Base-by-base conservation (phyloP, 2,113 vertebrate species). In the Acanthochromis polyacanthus region DNA sequence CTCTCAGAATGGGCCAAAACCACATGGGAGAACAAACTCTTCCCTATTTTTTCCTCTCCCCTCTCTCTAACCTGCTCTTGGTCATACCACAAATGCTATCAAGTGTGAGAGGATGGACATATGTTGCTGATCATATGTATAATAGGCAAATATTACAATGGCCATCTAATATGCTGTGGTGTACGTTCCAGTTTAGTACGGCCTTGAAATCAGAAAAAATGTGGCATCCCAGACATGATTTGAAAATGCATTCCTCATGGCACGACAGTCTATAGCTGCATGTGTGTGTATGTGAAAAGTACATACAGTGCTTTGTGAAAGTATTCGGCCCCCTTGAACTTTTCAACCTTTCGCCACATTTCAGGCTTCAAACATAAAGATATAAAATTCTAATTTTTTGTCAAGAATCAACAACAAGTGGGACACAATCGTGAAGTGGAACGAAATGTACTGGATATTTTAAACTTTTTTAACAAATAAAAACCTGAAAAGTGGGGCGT, bases 81-180 rank as follows among this genome's bases (percentile, higher is more conserved):
- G 83, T 92, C 88, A 91, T 78, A 84, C 86, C 89, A 80, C 84
- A 83, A 82, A 91, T 63, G 70, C 90, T 87, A 91, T 89, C 76
- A 81, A 90, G 85, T 93, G 88, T 87, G 93, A 93, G 93, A 82
- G 86, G 72, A 80, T 51, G 61, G 81, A 82, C 92, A 93, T 93
- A 91, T 93, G 93, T 88, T 93, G 89, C 87, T 92, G 90, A 95
- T 95, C 92, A 92, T 83, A 82, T 78, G 81, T 56, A 69, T 89
- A 90, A 90, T 88, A 88, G 78, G 86, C 71, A 87, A 88, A 90
- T 86, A 90, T 88, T 60, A 80, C 85, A 71, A 76, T 61, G 78
- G 85, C 88, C 83, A 92, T 83, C 76, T 85, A 88, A 92, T 89
- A 90, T 83, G 89, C 88, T 91, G 87, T 10, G 85, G 90, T 88